These are phyloP conservation scores for Sicus ferrugineus DNA, from an alignment of 2,888 invertebrate genomes.

Conservation along the genomic window DNA sequence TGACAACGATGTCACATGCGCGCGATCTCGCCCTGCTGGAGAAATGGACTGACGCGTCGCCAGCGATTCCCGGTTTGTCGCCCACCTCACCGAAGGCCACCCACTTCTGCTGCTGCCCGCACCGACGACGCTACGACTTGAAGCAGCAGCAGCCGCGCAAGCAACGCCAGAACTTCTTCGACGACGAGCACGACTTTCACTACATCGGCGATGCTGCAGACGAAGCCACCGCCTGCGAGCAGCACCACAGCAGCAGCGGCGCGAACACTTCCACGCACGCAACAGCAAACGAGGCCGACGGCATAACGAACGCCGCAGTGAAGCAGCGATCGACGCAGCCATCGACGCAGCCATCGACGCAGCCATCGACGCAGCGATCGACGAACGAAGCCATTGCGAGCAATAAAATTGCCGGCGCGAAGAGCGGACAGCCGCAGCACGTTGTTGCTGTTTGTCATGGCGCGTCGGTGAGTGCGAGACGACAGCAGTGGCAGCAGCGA, in stretches of 20 bases:
- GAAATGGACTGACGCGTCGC: conserved; percentile 59
- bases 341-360: conserved; percentile 28
- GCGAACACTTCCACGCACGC: conserved; percentile 44
- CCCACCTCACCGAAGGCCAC: conserved; percentile 59
- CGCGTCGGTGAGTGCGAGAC: conserved; percentile 13
- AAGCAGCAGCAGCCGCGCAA: conserved; percentile 54
- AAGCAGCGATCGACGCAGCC: conserved; percentile 20
- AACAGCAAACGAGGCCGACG: conserved; percentile 27
- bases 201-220: conserved; percentile 58
- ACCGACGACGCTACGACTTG: conserved; percentile 57
- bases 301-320: background rate
- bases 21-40: conserved; percentile 61
- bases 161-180: conserved; percentile 51
- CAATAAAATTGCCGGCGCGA: conserved; percentile 38
- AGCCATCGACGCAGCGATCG: conserved; percentile 18
- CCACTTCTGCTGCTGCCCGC: conserved; percentile 58
- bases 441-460: conserved; percentile 6
- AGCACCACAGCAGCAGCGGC: conserved; percentile 48
- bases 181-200: conserved; percentile 58
- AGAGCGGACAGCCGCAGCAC: conserved; percentile 37
- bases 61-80: conserved; percentile 45
- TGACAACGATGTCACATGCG: conserved; percentile 60
- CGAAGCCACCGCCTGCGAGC: conserved; percentile 20
- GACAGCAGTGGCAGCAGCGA: conserved; percentile 36
- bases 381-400: conserved; percentile 41